Evolutionary conservation across 2,113 vertebrate genomes (phyloP).

Genomic region (Cottus gobio): DNA sequence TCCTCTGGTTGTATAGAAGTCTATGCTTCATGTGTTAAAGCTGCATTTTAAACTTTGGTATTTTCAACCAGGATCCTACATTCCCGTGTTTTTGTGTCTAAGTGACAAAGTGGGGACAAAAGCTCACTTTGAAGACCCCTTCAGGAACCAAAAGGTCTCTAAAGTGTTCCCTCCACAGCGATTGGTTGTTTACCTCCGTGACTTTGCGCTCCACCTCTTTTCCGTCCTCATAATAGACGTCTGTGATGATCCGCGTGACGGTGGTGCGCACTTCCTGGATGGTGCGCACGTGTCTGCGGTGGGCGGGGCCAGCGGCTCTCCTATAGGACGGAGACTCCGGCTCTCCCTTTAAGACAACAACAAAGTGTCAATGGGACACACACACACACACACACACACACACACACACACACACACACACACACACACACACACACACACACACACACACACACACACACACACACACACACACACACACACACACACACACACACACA

Average conservation of each 20-base stretch:
- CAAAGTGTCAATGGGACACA: neutral
- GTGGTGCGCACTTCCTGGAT: constrained; percentile 94
- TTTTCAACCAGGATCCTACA: too few relatives aligned
- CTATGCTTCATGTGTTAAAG: too few relatives aligned
- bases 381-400: neutral
- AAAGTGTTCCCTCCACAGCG: neutral
- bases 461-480: too few relatives aligned
- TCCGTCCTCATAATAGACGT: constrained; percentile 94
- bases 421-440: too few relatives aligned
- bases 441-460: neutral
- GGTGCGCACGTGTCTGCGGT: constrained; percentile 91
- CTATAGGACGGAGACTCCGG: constrained; percentile 78
- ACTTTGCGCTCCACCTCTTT: constrained; percentile 94
- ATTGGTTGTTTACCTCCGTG: constrained; percentile 83
- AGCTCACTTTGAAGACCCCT: neutral
- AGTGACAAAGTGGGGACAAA: too few relatives aligned
- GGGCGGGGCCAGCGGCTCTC: constrained; percentile 78
- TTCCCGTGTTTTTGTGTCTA: too few relatives aligned
- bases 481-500: too few relatives aligned
- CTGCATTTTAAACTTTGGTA: too few relatives aligned
- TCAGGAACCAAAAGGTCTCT: neutral
- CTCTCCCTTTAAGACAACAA: constrained; percentile 63
- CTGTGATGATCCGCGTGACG: constrained; percentile 92
- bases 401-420: neutral
- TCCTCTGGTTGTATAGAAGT: too few relatives aligned